A percentile compares a stretch with the other conserved stretches of the same genome.
These are phyloP conservation scores for Pipistrellus pygmaeus DNA, from an alignment of 2,797 vertebrate species.

Conservation along the genomic window DNA sequence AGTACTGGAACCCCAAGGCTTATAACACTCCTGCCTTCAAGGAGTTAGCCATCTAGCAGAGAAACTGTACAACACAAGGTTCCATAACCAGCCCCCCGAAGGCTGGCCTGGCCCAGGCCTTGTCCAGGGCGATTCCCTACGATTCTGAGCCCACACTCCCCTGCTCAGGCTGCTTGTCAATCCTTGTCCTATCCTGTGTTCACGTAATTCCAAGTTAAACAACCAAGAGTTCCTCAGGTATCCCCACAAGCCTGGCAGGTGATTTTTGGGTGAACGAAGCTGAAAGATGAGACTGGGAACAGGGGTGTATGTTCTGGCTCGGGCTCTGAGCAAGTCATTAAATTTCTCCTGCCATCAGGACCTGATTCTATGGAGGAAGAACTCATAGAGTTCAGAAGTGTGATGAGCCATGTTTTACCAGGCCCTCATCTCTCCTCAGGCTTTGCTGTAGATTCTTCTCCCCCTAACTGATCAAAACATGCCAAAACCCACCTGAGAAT, in stretches of 20 bases:
- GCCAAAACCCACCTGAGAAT: slow-evolving; percentile 14
- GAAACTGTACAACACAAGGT: neutral
- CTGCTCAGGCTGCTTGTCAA: neutral
- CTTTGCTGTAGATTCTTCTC: neutral
- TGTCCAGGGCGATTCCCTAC: neutral
- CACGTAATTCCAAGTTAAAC: neutral
- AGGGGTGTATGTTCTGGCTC: neutral
- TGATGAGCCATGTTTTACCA: neutral
- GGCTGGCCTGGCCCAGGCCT: neutral
- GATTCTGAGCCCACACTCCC: neutral
- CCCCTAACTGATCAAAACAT: slow-evolving; percentile 26
- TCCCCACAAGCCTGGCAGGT: neutral
- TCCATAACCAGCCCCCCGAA: neutral
- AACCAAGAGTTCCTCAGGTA: neutral
- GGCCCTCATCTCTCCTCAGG: neutral
- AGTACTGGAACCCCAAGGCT: neutral
- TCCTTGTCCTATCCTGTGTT: neutral
- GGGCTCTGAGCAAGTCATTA: neutral
- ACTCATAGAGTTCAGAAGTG: neutral
- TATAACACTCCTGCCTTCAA: neutral
- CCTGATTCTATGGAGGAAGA: neutral
- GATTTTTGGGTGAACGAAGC: neutral
- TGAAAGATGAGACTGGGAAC: neutral
- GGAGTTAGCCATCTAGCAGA: neutral
- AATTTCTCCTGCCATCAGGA: neutral